Evolutionary conservation across 2,888 invertebrate genomes (phyloP).

Genomic region (Pomacea canaliculata): DNA sequence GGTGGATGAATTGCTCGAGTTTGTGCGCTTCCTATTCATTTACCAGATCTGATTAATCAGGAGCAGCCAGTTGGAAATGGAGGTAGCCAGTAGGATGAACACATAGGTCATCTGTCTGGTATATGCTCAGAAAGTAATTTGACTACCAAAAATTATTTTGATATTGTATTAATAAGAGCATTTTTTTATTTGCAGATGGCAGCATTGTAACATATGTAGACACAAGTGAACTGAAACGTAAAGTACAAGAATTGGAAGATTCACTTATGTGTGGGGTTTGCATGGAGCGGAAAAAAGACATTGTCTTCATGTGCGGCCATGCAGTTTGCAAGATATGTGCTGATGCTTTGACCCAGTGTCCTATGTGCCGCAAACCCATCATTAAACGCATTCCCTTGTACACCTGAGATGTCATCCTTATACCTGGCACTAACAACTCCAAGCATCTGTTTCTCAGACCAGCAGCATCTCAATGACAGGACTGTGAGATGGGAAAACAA

Average conservation of each 20-base stretch:
- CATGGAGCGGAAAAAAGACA: constrained; percentile 85
- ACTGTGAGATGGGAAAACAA: no score
- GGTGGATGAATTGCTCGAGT: no score
- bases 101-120: no score
- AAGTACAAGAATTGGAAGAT: constrained; percentile 88
- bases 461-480: no score
- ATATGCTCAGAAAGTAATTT: no score
- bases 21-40: no score
- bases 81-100: no score
- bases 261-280: constrained; percentile 88
- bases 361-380: constrained; percentile 86
- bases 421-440: background rate
- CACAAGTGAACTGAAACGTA: constrained; percentile 70
- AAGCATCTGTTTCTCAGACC: no score
- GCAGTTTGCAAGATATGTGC: constrained; percentile 87
- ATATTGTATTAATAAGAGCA: background rate
- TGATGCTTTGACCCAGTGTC: constrained; percentile 84
- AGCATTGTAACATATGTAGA: constrained; percentile 13
- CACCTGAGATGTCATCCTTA: constrained; percentile 14
- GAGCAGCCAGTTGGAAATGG: no score
- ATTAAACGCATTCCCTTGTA: constrained; percentile 47
- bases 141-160: no score
- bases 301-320: constrained; percentile 90
- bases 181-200: constrained; percentile 28
- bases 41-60: no score